These are phyloP conservation scores for Zaprionus ornatus DNA, from an alignment of 1,140 invertebrate genomes.

Conservation along the genomic window DNA sequence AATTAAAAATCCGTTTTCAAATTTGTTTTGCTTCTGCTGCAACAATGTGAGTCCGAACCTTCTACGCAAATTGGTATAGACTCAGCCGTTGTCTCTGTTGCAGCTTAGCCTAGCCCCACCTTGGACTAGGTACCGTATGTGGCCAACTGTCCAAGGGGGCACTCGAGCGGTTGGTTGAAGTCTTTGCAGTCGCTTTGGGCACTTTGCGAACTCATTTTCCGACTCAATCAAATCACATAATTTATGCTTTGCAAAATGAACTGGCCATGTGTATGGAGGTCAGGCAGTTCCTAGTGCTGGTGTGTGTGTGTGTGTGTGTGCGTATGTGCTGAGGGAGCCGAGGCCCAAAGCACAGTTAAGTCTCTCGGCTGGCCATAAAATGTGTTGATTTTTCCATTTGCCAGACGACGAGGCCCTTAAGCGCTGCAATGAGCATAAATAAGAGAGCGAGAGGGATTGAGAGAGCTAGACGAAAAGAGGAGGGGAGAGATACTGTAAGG, in stretches of 20 bases:
- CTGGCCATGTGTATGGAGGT: constrained; percentile 70
- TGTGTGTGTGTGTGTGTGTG: constrained; percentile 18
- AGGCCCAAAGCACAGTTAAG: constrained; percentile 69
- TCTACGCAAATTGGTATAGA: constrained; percentile 2
- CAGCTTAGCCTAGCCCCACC: constrained; percentile 15
- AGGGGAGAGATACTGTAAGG: constrained; percentile 23
- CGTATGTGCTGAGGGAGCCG: constrained; percentile 26
- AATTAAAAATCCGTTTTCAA: constrained; percentile 3
- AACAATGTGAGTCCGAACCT: constrained; percentile 8
- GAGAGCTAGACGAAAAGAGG: background rate
- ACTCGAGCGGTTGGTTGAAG: constrained; percentile 14
- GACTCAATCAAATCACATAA: constrained; percentile 84
- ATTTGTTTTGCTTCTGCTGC: background rate
- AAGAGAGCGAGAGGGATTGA: constrained; percentile 32
- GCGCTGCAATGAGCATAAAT: constrained; percentile 72
- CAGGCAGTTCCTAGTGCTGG: constrained; percentile 34
- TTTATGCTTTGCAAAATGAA: constrained; percentile 79
- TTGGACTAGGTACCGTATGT: constrained; percentile 20
- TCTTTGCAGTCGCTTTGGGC: constrained; percentile 64
- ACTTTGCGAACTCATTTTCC: constrained; percentile 82
- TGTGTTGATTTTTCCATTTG: constrained; percentile 81
- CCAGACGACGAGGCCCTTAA: constrained; percentile 56
- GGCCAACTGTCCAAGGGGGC: constrained; percentile 7
- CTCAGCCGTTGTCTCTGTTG: background rate
- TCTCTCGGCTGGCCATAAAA: constrained; percentile 67